Evolutionary conservation across 2,797 vertebrate species (phyloP).

Genomic region (Pseudomugil gertrudae): DNA sequence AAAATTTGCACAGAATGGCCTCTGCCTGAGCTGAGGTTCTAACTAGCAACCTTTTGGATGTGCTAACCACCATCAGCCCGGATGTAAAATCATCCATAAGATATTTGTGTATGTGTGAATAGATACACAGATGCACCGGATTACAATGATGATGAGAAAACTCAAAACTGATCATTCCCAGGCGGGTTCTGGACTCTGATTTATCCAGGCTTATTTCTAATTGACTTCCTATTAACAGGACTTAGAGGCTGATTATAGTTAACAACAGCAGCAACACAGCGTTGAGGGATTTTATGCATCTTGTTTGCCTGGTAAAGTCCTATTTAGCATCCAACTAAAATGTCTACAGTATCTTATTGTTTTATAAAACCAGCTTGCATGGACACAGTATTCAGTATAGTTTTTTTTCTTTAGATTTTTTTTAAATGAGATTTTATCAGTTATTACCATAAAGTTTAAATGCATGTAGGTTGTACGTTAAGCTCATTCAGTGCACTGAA

Average conservation of each 20-base stretch:
- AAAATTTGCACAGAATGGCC: too few relatives aligned
- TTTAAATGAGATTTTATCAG: too few relatives aligned
- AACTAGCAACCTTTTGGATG: too few relatives aligned
- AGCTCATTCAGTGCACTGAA: too few relatives aligned
- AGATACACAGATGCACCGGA: not conserved
- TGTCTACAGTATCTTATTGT: not conserved
- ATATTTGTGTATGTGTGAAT: not conserved
- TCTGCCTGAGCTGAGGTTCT: too few relatives aligned
- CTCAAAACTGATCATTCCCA: not conserved
- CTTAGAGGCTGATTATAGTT: not conserved
- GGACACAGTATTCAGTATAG: not conserved
- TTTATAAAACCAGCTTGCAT: not conserved
- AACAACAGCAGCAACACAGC: not conserved
- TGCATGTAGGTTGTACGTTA: too few relatives aligned
- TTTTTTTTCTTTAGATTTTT: not conserved
- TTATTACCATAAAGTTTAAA: too few relatives aligned
- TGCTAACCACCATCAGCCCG: too few relatives aligned
- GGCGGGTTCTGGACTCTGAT: not conserved
- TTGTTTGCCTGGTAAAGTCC: not conserved
- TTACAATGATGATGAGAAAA: not conserved
- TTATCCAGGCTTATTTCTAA: not conserved
- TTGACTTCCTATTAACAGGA: not conserved
- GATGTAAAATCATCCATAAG: not conserved
- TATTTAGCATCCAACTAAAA: not conserved
- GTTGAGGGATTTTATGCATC: not conserved